Evolutionary conservation across 2,113 vertebrate genomes (phyloP).

Genomic region (Anthoscopus minutus): DNA sequence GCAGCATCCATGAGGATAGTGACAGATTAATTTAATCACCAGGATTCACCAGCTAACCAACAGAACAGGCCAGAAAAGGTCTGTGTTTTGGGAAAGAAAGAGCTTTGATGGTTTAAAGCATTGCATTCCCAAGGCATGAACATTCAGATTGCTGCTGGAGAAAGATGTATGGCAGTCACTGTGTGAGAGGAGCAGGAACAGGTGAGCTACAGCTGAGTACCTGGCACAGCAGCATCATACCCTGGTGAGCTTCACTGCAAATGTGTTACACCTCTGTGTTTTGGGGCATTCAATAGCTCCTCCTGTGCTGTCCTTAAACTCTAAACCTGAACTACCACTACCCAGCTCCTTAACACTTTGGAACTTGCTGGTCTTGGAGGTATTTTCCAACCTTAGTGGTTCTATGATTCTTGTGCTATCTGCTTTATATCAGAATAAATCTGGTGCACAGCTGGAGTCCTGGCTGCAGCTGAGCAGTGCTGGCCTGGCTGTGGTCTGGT

Average conservation of each 20-base stretch:
- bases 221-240: neutral
- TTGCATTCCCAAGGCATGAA: neutral
- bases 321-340: neutral
- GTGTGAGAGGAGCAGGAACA: neutral
- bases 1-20: neutral
- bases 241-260: neutral
- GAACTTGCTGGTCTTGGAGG: neutral
- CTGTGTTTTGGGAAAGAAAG: neutral
- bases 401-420: neutral
- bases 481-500: rapidly evolving
- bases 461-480: neutral
- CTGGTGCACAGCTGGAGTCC: neutral
- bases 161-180: neutral
- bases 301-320: neutral
- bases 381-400: neutral
- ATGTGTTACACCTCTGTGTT: rapidly evolving
- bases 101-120: neutral
- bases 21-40: neutral
- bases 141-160: neutral
- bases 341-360: neutral
- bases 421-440: neutral
- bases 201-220: neutral
- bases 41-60: neutral
- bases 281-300: neutral
- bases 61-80: neutral